Evolutionary conservation across 2,888 invertebrate species (phyloP), one percentile per base, ranked within the genome.

Genomic region (Mactromeris polynyma): DNA sequence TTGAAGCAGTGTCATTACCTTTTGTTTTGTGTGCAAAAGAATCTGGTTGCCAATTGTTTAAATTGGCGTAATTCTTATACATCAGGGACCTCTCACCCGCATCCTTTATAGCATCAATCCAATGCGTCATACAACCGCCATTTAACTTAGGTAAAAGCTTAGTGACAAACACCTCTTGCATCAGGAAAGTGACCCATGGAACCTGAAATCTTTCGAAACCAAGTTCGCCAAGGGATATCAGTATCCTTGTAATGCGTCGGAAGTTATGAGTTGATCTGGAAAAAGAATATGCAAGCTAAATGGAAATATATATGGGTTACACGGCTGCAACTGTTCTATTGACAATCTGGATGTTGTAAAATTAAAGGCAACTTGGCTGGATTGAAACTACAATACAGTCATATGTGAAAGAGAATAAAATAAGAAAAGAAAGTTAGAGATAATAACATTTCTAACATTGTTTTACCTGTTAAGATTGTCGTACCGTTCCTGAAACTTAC

Each of bases 151-250:
- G 77, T 42, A 89, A 54, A 7, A 31, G 36, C 42, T 78, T 84
- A 26, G 36, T 83, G 17, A 81, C 21, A 31, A 86, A 54, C 4
- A 87, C 85, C 54, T 90, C 87, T 40, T 87, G 54, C 6, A 90
- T 82, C 17, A 90, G 54, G 54, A 90, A 90, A 1, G 80, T 79
- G 51, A 90, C 83, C 86, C 79, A 88, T 21, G 86, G 90, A 0
- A 79, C 83, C 58, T 90, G 90, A 19, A 86, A 83, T 38, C 83
- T 42, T 26, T 88, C 87, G 33, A 58, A 90, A n/a, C 90, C 90
- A 19, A 90, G 81, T 79, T 77, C 85, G 38, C 90, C 90, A 1
- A 90, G 36, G 31, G 90, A 90, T 46, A 86, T 87, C 31, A 90
- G 36, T 58, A 90, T 90, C 21, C 90, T 73, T 36, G 87, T 86